Evolutionary conservation across 2,797 vertebrate species (phyloP), one percentile per base, ranked within the genome.

Genomic region (Manis javanica): DNA sequence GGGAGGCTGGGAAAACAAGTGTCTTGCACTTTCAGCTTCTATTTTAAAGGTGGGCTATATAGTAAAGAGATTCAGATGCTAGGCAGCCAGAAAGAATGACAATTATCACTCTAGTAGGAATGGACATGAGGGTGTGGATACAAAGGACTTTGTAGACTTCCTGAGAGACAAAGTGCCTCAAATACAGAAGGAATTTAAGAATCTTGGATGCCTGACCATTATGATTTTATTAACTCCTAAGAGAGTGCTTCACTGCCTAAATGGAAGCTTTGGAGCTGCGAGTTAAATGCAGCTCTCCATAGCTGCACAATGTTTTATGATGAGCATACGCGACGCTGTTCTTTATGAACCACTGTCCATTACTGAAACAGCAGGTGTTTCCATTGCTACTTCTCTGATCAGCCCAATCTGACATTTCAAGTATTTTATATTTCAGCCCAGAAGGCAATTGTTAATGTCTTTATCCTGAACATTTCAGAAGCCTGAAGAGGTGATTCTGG

Each of bases 171-270:
- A 79, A 93, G 53, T 42, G 34, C 34, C 87, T 87, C 71, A 63
- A 59, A 79, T 49, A 16, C 64, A 61, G 53, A 90, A 79, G 77
- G 81, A 96, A 95, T 92, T 92, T 64, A 88, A 94, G 94, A 55
- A 91, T 51, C 39, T 19, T 39, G 53, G 69, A 69, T n/a, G 68
- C 39, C 71, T 57, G 68, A 59, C 64, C 64, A 75, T 95, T 86
- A 75, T 10, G 39, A 31, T 90, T 94, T 96, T 95, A 95, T 95
- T 88, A 90, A 94, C 94, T 96, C 61, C 87, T 24, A 74, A 83
- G 85, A 86, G 81, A 93, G 72, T 51, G 55, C 85, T 69, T 64
- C 34, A 29, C 46, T 78, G 74, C 39, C 89, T 85, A 42, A 55
- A 63, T 2, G 7, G 86, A 69, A 72, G 83, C 86, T 71, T 61